Base-by-base conservation (phyloP, 2,888 invertebrate genomes). In the Euzophera pinguis region DNA sequence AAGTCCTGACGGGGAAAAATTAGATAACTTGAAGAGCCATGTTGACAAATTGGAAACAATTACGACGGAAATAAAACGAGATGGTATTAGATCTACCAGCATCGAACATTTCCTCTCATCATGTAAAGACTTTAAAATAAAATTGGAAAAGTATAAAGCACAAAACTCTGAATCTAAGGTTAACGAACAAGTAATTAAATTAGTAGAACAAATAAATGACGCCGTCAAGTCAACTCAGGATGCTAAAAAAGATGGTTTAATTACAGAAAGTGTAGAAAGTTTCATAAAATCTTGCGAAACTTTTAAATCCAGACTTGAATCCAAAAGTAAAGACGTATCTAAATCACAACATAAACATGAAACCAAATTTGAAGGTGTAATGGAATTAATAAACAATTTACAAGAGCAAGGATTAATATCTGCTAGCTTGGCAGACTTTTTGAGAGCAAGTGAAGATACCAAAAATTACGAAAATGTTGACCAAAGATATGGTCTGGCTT, bases 251-350 rank as follows among this genome's bases (percentile, higher is more conserved):
- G 61, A 58, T 47, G 71, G 73, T 8, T 48, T 74, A 4, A 53
- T 73, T 16, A 54, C 65, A 0, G 59, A 59, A 0, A 74, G 65
- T 34, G 50, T 72, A 29, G 71, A 75, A 13, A 53, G 65, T 6
- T 72, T 76, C 27, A 65, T 79, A 10, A 58, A 60, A 55, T 58
- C 62, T n/a, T 78, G 76, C 56, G 60, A 71, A 53, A 54, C 63
- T 47, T 58, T 75, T n/a, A 75, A 69, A 57, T 55, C 52, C 27
- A 58, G 58, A 45, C 57, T 69, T 27, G 53, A 54, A 14, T 35
- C 47, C 0, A 39, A 56, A 42, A 52, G 55, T 22, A 27, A 54
- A 41, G 34, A 52, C 50, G 53, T 50, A 29, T 55, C 58, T 4
- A 53, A 54, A 53, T 45, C 65, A 0, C 32, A 74, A 14, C 42